Percentiles rank a stretch among this genome's conserved stretches.
These are phyloP conservation scores for Drosophila punjabiensis DNA, from an alignment of 1,140 invertebrate species.

Conservation along the genomic window DNA sequence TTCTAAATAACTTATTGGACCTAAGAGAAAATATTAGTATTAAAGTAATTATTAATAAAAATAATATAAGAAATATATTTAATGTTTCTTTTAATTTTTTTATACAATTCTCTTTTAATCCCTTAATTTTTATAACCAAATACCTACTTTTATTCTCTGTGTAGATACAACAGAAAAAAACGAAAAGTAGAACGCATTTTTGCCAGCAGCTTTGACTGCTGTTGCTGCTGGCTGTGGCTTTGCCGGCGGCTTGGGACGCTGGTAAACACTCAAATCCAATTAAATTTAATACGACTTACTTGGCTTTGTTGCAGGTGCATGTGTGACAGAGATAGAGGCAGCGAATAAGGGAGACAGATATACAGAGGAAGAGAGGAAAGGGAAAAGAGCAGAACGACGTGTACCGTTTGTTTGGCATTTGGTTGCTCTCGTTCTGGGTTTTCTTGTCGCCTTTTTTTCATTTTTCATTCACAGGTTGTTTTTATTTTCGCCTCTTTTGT, in stretches of 20 bases:
- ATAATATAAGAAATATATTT: too few relatives aligned
- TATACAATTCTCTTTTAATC: too few relatives aligned
- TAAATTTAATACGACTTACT: slow-evolving; percentile 85
- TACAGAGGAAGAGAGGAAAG: not conserved
- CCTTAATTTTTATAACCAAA: too few relatives aligned
- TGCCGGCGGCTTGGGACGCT: slow-evolving; percentile 74
- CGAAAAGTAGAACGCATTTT: slow-evolving; percentile 67
- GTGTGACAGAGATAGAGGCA: slow-evolving; percentile 26
- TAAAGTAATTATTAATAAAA: too few relatives aligned
- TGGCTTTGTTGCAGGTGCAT: slow-evolving; percentile 61
- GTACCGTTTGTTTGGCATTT: slow-evolving; percentile 73
- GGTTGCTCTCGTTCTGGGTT: slow-evolving; percentile 53
- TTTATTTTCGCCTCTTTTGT: slow-evolving; percentile 54
- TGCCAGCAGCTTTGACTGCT: slow-evolving; percentile 67
- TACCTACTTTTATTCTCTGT: not conserved
- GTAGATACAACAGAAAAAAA: slow-evolving; percentile 26
- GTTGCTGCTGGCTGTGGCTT: slow-evolving; percentile 51
- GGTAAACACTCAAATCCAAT: slow-evolving; percentile 85
- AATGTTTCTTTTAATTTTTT: too few relatives aligned
- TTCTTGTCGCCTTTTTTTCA: slow-evolving; percentile 20
- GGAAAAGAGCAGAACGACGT: slow-evolving; percentile 17
- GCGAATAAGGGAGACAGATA: not conserved
- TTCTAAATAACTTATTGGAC: too few relatives aligned
- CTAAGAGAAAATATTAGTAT: too few relatives aligned
- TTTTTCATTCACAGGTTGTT: slow-evolving; percentile 55